Evolutionary conservation across 2,797 vertebrate species (phyloP).

Genomic region (Dipus sagitta): DNA sequence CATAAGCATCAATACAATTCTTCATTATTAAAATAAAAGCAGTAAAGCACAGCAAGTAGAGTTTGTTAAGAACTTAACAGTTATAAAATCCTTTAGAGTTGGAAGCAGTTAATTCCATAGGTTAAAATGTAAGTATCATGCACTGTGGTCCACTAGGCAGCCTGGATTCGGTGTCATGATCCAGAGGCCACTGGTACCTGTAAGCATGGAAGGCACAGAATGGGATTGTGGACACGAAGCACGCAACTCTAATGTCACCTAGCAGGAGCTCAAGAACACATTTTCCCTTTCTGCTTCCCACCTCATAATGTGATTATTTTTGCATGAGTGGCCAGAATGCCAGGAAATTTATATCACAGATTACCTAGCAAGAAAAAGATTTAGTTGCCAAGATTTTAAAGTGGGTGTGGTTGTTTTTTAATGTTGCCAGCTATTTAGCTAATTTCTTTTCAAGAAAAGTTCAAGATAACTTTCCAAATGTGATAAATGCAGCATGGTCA

Average conservation of each 20-base stretch:
- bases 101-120: neutral
- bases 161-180: neutral
- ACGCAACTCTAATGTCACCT: neutral
- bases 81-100: conserved; percentile 35
- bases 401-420: neutral
- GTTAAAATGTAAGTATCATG: neutral
- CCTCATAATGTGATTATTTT: conserved; percentile 31
- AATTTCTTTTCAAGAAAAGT: neutral
- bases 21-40: neutral
- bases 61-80: neutral
- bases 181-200: neutral
- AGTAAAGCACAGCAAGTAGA: neutral
- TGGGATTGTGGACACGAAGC: neutral
- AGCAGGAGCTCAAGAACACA: neutral
- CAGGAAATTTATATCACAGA: conserved; percentile 44
- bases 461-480: conserved; percentile 50
- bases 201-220: neutral
- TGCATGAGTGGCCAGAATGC: neutral
- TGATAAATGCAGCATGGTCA: neutral
- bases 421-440: conserved; percentile 19
- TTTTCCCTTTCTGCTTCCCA: conserved; percentile 3
- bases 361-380: conserved; percentile 49
- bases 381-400: conserved; percentile 44
- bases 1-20: neutral
- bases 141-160: neutral